Evolutionary conservation across 2,888 invertebrate species (phyloP), one percentile per base, ranked within the genome.

Genomic region (Tanytarsus gracilentus): DNA sequence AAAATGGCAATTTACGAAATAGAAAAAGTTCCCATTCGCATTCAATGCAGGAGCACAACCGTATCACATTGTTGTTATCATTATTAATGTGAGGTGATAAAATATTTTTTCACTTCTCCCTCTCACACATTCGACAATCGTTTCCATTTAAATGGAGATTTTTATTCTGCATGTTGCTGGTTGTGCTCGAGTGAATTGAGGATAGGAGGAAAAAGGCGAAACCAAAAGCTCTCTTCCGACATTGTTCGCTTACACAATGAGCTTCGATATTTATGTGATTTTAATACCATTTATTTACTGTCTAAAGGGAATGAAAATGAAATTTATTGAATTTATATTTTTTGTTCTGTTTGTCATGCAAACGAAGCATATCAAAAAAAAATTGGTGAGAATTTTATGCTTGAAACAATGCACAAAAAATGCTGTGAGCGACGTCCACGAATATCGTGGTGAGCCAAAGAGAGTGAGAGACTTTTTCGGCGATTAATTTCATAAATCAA

Each of bases 251-350:
- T 9, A 44, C 44, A 44, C 44, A 44, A 44, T 44, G 44, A 44
- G 21, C 44, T 8, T 44, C 44, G 18, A 44, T 44, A 44, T 44
- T 44, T 44, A 44, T 44, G 44, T 18, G 44, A 44, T 44, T 44
- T 44, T 44, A 44, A 44, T 44, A 44, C 44, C 44, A 44, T 44
- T 44, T 44, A 44, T 44, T 44, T 44, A 44, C 21, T 44, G 44
- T 44, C 44, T 44, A 44, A 9, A 23, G 44, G 44, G 21, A 44
- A 44, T 8, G 18, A 44, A 44, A 23, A 23, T 16, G 40, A 8
- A 40, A 21, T 44, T 44, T 44, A 23, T 44, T 44, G 44, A 44
- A 23, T 44, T 39, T n/a, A 16, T 36, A 9, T 21, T 40, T 23
- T 21, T 40, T 44, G 18, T 44, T 44, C 21, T 40, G 40, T 44